phyloP scores from a whole-genome alignment of 2,797 vertebrate genomes.

The Coregonus suidteri region DNA sequence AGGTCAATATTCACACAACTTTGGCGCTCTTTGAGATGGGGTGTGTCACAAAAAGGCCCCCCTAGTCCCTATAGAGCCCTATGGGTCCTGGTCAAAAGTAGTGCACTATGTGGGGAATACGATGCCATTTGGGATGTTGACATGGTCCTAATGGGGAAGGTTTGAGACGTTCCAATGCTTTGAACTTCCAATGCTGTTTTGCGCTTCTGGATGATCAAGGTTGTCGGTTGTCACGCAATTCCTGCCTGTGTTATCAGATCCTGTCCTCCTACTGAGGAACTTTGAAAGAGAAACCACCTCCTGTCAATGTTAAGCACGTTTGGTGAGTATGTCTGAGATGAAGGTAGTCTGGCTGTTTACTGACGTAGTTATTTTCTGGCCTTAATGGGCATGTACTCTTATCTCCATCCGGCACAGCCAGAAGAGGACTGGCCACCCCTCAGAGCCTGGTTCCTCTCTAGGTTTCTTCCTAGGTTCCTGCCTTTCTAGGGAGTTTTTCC shows the following conservation, averaged over 20 bases:
- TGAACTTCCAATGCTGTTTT: neutral
- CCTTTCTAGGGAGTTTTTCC: too few species aligned
- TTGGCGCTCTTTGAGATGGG: neutral
- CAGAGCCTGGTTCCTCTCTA: too few species aligned
- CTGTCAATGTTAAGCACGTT: slow-evolving; percentile 1
- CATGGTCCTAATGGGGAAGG: neutral
- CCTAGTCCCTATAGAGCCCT: neutral
- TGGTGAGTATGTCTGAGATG: neutral
- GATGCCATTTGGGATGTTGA: too few species aligned
- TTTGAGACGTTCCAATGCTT: neutral
- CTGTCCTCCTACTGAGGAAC: slow-evolving; percentile 12
- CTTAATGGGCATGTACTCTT: too few species aligned
- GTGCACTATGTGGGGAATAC: neutral
- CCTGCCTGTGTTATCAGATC: slow-evolving; percentile 1
- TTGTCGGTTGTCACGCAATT: slow-evolving; percentile 4
- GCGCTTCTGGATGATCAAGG: neutral
- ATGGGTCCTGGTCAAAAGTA: too few species aligned
- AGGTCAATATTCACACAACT: slow-evolving; percentile 32
- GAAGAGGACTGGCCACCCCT: too few species aligned
- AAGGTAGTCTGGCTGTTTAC: neutral
- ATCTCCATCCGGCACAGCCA: too few species aligned
- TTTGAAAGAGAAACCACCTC: neutral
- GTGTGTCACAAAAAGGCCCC: neutral
- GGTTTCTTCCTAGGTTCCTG: too few species aligned
- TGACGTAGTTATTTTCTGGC: neutral